A percentile compares a stretch with the other conserved stretches of the same genome.
Conservation (phyloP, 2,113 vertebrate species). For the Geococcyx californianus region DNA sequence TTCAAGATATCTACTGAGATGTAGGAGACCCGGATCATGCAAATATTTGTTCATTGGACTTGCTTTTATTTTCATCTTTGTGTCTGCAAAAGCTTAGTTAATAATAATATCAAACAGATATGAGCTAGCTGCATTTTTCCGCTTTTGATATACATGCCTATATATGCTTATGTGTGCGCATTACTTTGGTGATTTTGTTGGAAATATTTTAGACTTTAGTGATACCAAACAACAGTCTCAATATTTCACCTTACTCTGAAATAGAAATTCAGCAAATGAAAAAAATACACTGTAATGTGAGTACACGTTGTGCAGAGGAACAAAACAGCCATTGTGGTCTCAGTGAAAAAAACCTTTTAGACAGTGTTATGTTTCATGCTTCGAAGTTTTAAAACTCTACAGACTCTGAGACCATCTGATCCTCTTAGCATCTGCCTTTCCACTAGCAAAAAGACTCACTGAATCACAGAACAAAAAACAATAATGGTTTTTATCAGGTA, state of each 20-base stretch:
- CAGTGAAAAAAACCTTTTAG: not conserved
- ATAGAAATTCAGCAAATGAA: not conserved
- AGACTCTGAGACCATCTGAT: not conserved
- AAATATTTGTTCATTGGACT: not conserved
- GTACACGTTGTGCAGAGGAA: not conserved
- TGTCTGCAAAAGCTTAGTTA: not conserved
- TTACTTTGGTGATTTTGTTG: not conserved
- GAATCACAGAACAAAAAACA: not conserved
- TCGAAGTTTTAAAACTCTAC: not conserved
- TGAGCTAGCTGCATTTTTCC: not conserved
- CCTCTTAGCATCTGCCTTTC: not conserved
- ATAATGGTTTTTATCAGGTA: not conserved
- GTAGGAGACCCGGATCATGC: not conserved
- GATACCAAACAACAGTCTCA: not conserved
- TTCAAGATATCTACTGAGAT: not conserved
- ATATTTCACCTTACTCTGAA: not conserved
- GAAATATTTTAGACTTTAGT: not conserved
- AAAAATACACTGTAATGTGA: not conserved
- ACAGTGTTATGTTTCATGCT: not conserved
- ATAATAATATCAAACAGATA: not conserved
- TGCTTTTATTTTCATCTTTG: not conserved
- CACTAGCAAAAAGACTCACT: not conserved
- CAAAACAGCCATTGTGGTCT: not conserved
- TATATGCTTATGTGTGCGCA: not conserved
- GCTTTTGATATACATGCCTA: not conserved